Evolutionary conservation across 2,113 vertebrate species (phyloP), one percentile per base, ranked within the genome.

Genomic region (Nasalis larvatus): DNA sequence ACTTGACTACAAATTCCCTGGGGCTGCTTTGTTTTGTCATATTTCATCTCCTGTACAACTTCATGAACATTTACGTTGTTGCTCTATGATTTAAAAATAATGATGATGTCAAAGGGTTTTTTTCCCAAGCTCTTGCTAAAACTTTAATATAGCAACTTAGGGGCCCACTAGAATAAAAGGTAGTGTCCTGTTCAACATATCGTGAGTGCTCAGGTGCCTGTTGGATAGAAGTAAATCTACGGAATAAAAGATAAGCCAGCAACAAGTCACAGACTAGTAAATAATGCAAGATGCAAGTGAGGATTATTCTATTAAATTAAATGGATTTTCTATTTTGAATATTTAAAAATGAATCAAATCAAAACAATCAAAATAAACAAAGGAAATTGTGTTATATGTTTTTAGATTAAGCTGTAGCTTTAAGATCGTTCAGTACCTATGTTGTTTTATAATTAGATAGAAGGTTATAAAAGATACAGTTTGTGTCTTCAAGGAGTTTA

Each of bases 21-120:
- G 56, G 47, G 88, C 5, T 47, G 13, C 49, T 89, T 85, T 94
- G 52, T 92, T 92, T 97, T 81, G 87, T 94, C 52, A 42, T 69
- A 93, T 96, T 94, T 97, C 90, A 90, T 92, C 66, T 96, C 66
- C 66, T 94, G 32, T 69, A 83, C 37, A 60, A 92, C 37, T 89
- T 96, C 18, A 30, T 60, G n/a, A 95, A 81, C 85, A 95, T 86
- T 97, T 88, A 95, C 3, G 3, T 86, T 84, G 21, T 89, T 86
- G 25, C 27, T 97, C 52, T 78, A 23, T 90, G 45, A 30, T 66
- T 97, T 94, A 83, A 56, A 96, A 96, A 95, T 94, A 71, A 91
- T 88, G 54, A 86, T 89, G 85, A 92, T 66, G 49, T 87, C 73
- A 78, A 77, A 76, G 30, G 89, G 76, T 0, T 37, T 95, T 45